A percentile compares a stretch with the other conserved stretches of the same genome.
Evolutionary conservation across 1,140 invertebrate genomes (phyloP).

Genomic region (Aphelenchoides fujianensis): DNA sequence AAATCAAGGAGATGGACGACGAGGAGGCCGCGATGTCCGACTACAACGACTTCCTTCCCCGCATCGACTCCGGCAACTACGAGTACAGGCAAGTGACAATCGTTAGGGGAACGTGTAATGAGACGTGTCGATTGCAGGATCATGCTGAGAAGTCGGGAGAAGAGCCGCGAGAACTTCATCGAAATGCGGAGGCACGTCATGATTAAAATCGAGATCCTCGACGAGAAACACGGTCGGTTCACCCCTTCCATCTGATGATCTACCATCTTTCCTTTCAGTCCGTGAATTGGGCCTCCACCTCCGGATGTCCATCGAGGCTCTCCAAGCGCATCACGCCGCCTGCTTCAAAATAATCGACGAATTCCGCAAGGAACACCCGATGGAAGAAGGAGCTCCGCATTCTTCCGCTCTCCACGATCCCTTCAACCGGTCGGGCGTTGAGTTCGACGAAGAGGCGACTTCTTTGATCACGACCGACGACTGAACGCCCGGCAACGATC

Average conservation of each 20-base stretch:
- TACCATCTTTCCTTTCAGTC: constrained; percentile 37
- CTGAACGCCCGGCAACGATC: background rate
- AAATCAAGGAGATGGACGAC: constrained; percentile 92
- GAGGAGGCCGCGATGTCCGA: constrained; percentile 89
- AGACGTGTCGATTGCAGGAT: constrained; percentile 63
- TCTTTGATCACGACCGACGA: background rate
- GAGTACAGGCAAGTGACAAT: constrained; percentile 76
- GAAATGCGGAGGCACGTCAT: constrained; percentile 87
- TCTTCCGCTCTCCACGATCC: too few relatives aligned
- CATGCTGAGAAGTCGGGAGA: constrained; percentile 87
- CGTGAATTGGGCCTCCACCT: constrained; percentile 45
- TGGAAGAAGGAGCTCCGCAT: background rate
- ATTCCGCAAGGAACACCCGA: constrained; percentile 6
- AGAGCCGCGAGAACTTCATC: constrained; percentile 83
- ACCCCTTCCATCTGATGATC: constrained; percentile 2
- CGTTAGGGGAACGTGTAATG: background rate
- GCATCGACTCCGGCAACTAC: constrained; percentile 97
- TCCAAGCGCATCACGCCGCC: constrained; percentile 8
- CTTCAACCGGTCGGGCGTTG: background rate
- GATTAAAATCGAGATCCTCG: constrained; percentile 90
- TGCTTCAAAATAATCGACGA: constrained; percentile 25
- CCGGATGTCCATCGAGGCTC: constrained; percentile 25
- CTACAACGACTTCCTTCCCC: constrained; percentile 83
- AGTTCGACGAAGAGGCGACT: background rate
- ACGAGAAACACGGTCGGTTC: constrained; percentile 80